Conservation (phyloP, 2,797 vertebrate genomes). For the Silurus lanzhouensis region DNA sequence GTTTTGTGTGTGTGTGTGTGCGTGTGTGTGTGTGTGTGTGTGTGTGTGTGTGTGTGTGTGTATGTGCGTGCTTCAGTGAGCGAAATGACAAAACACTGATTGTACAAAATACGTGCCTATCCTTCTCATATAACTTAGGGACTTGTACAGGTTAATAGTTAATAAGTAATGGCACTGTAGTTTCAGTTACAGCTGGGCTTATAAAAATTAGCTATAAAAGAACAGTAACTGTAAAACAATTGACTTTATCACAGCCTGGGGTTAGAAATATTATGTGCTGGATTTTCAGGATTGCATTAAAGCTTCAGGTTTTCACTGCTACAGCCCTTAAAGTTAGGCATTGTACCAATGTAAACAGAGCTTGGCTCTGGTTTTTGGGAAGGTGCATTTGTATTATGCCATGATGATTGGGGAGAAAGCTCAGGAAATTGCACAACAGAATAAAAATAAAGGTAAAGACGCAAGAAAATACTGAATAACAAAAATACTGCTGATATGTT, state of each 20-base stretch:
- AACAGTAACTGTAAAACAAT: constrained; percentile 23
- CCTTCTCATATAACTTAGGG: constrained; percentile 19
- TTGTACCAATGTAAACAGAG: background rate
- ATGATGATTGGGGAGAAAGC: no score
- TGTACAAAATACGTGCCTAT: constrained; percentile 18
- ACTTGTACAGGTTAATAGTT: constrained; percentile 36
- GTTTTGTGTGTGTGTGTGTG: no score
- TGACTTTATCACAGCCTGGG: constrained; percentile 3
- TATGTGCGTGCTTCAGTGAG: background rate
- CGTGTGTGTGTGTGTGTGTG: background rate
- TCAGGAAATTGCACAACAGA: background rate
- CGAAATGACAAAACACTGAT: constrained; percentile 27
- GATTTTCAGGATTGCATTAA: background rate
- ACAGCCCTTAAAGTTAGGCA: background rate
- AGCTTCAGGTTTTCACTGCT: background rate
- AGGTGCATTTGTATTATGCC: background rate
- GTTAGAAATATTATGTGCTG: no score
- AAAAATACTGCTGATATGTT: background rate
- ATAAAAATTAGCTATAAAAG: constrained; percentile 26
- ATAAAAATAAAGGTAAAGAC: background rate
- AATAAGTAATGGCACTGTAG: constrained; percentile 25
- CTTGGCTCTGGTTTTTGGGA: background rate
- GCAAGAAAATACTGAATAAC: no score
- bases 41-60: background rate
- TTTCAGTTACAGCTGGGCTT: constrained; percentile 9